These are phyloP conservation scores for Hippocampus zosterae DNA, from an alignment of 2,113 vertebrate species.

Conservation along the genomic window DNA sequence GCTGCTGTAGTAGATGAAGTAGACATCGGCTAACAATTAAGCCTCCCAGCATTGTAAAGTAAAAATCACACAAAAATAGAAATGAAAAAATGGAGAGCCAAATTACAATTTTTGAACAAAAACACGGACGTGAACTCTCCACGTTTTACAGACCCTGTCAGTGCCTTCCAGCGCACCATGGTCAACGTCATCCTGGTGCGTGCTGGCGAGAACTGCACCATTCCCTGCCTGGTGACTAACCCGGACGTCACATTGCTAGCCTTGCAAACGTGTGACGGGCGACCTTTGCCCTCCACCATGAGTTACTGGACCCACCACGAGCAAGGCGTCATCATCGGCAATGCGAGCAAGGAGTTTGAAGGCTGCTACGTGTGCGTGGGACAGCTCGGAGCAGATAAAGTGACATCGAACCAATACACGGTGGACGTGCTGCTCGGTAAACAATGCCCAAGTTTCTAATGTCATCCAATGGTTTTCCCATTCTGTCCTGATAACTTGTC, in stretches of 20 bases:
- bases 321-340: slow-evolving; percentile 60
- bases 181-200: slow-evolving; percentile 61
- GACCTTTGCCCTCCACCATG: slow-evolving; percentile 50
- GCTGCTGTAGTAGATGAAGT: no score
- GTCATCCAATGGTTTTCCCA: background rate
- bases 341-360: slow-evolving; percentile 55
- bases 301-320: slow-evolving; percentile 54
- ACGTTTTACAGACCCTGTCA: slow-evolving; percentile 51
- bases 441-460: slow-evolving; percentile 3
- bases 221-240: slow-evolving; percentile 71
- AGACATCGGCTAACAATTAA: no score
- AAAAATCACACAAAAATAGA: no score
- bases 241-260: slow-evolving; percentile 55
- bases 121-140: background rate
- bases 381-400: slow-evolving; percentile 39
- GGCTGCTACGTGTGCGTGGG: slow-evolving; percentile 69
- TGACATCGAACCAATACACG: slow-evolving; percentile 61
- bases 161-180: slow-evolving; percentile 65
- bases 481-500: background rate
- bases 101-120: no score
- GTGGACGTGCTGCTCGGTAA: slow-evolving; percentile 69
- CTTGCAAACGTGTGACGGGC: slow-evolving; percentile 59
- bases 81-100: no score
- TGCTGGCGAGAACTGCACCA: slow-evolving; percentile 59
- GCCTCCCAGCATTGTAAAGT: no score